Percentiles rank a stretch among this genome's conserved stretches.
Conservation (phyloP, 1,140 invertebrate species). For the Spodoptera litura region DNA sequence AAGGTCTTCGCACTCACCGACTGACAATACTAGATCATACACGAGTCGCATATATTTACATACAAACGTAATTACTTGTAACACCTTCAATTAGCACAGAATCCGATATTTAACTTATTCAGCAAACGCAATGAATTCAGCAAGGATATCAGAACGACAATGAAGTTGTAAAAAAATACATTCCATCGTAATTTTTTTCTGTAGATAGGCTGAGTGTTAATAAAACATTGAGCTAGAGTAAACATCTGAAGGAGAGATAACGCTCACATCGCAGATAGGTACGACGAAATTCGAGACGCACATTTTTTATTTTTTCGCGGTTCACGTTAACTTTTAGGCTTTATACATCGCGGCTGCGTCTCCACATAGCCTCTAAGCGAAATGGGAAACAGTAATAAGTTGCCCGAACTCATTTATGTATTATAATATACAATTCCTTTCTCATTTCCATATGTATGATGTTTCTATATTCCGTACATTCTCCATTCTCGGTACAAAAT, state of each 20-base stretch:
- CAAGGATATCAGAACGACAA: slow-evolving; percentile 43
- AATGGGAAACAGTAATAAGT: slow-evolving; percentile 21
- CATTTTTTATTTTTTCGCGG: slow-evolving; percentile 40
- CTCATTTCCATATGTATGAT: slow-evolving; percentile 38
- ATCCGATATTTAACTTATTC: not conserved
- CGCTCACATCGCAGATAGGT: slow-evolving; percentile 57
- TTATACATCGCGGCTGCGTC: slow-evolving; percentile 1
- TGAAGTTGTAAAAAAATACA: slow-evolving; percentile 58
- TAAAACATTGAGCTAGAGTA: slow-evolving; percentile 67
- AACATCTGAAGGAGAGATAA: slow-evolving; percentile 66
- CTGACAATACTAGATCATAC: slow-evolving; percentile 34
- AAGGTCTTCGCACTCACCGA: slow-evolving; percentile 52
- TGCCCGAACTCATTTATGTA: slow-evolving; percentile 23
- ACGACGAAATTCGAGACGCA: slow-evolving; percentile 48
- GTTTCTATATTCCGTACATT: slow-evolving; percentile 35
- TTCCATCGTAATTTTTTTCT: slow-evolving; percentile 63
- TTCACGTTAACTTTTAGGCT: slow-evolving; percentile 17
- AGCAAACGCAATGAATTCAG: slow-evolving; percentile 34
- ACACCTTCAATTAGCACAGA: slow-evolving; percentile 9
- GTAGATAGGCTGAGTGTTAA: slow-evolving; percentile 62
- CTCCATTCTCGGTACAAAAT: slow-evolving; percentile 24
- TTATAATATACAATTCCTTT: slow-evolving; percentile 27
- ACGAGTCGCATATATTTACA: slow-evolving; percentile 3
- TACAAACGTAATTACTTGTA: slow-evolving; percentile 12
- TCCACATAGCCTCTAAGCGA: not conserved